Evolutionary conservation across 2,888 invertebrate species (phyloP).

Genomic region (Homarus gammarus): DNA sequence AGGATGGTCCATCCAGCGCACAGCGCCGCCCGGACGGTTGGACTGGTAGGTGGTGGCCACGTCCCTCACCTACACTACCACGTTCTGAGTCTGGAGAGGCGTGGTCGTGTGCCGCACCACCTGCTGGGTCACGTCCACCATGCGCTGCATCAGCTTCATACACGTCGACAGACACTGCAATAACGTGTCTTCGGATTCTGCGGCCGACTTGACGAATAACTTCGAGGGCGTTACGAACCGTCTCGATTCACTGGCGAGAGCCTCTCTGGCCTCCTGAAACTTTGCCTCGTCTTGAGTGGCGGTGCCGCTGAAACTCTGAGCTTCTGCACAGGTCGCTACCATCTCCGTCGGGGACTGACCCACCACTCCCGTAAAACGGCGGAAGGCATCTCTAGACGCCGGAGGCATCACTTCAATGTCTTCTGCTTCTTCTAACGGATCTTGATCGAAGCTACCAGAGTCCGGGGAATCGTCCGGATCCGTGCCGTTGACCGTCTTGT

Average conservation of each 20-base stretch:
- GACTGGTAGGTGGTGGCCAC: constrained; percentile 90
- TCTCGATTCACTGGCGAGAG: constrained; percentile 88
- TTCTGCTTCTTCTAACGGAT: constrained; percentile 76
- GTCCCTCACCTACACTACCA: constrained; percentile 89
- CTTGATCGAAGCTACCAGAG: constrained; percentile 77
- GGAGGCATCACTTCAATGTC: constrained; percentile 74
- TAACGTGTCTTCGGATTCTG: constrained; percentile 84
- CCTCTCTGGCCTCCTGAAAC: constrained; percentile 84
- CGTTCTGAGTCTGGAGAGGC: constrained; percentile 88
- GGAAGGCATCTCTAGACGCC: constrained; percentile 73
- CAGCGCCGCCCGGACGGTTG: constrained; percentile 83
- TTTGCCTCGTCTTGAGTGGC: constrained; percentile 87
- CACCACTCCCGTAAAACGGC: constrained; percentile 62
- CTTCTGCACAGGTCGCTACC: constrained; percentile 86
- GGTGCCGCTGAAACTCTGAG: constrained; percentile 88
- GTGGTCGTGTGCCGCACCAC: constrained; percentile 88
- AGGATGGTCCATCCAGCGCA: constrained; percentile 84
- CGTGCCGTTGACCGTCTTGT: constrained; percentile 52
- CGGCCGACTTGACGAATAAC: constrained; percentile 89
- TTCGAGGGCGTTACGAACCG: constrained; percentile 91
- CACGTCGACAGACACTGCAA: constrained; percentile 87
- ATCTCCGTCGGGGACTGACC: constrained; percentile 70
- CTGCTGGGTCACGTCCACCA: constrained; percentile 84
- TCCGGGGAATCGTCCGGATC: constrained; percentile 76
- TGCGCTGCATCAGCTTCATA: constrained; percentile 86